Conservation (phyloP, 2,113 vertebrate genomes). For the Gymnogyps californianus region DNA sequence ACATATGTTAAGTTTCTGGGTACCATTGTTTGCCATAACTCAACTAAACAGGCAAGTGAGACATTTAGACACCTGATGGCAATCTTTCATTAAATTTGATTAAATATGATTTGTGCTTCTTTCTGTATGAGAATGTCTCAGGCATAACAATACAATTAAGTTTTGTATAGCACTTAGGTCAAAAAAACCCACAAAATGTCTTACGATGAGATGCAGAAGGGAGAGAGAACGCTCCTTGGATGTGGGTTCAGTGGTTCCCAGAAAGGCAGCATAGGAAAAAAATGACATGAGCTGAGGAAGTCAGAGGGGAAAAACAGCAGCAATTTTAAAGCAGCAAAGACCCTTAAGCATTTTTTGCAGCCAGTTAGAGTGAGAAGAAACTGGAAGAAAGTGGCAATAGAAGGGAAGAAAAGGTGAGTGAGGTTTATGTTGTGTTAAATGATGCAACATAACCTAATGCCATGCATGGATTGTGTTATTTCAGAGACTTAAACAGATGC, state of each 20-base stretch:
- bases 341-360: constrained; percentile 21
- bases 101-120: constrained; percentile 30
- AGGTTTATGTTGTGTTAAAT: constrained; percentile 67
- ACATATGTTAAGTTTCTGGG: neutral
- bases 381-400: neutral
- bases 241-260: neutral
- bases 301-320: neutral
- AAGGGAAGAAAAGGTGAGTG: constrained; percentile 40
- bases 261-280: neutral
- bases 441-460: constrained; percentile 59
- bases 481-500: constrained; percentile 49
- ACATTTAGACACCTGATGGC: constrained; percentile 74
- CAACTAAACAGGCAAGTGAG: constrained; percentile 46
- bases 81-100: constrained; percentile 76
- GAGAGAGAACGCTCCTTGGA: neutral
- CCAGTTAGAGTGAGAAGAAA: neutral
- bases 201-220: neutral
- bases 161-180: neutral
- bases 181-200: neutral
- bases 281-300: neutral
- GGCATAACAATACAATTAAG: neutral
- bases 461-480: constrained; percentile 54
- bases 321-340: constrained; percentile 15
- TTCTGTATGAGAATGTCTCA: neutral
- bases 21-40: constrained; percentile 13